Evolutionary conservation across 2,888 invertebrate genomes (phyloP).

Genomic region (Cotesia congregata): DNA sequence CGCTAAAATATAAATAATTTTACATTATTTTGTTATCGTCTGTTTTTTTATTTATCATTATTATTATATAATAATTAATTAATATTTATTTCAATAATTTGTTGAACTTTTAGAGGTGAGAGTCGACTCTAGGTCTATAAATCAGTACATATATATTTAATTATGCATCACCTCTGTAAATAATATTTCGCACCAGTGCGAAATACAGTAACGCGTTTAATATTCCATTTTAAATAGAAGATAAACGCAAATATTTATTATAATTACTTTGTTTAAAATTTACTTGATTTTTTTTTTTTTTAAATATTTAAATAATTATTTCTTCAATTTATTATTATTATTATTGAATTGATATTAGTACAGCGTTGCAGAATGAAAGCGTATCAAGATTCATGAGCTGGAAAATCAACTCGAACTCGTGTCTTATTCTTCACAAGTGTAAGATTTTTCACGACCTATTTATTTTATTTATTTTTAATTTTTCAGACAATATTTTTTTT

Average conservation of each 20-base stretch:
- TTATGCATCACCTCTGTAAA: constrained; percentile 49
- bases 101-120: constrained; percentile 18
- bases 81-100: constrained; percentile 5
- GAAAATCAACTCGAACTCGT: constrained; percentile 51
- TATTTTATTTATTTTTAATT: constrained; percentile 36
- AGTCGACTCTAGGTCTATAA: constrained; percentile 47
- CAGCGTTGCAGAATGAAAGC: constrained; percentile 63
- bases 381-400: constrained; percentile 55
- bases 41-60: constrained; percentile 24
- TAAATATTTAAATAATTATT: neutral
- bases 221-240: constrained; percentile 38
- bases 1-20: constrained; percentile 66
- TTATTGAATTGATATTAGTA: constrained; percentile 57
- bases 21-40: constrained; percentile 31
- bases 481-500: constrained; percentile 29
- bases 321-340: constrained; percentile 39
- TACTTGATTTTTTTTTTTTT: too few relatives aligned
- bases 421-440: constrained; percentile 40
- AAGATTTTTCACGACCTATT: constrained; percentile 21
- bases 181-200: constrained; percentile 61
- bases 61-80: constrained; percentile 11
- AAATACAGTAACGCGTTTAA: constrained; percentile 49
- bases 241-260: constrained; percentile 44
- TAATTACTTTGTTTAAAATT: constrained; percentile 23
- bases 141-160: constrained; percentile 56